Evolutionary conservation across 2,888 invertebrate genomes (phyloP).

Genomic region (Dasysyrphus tricinctus): DNA sequence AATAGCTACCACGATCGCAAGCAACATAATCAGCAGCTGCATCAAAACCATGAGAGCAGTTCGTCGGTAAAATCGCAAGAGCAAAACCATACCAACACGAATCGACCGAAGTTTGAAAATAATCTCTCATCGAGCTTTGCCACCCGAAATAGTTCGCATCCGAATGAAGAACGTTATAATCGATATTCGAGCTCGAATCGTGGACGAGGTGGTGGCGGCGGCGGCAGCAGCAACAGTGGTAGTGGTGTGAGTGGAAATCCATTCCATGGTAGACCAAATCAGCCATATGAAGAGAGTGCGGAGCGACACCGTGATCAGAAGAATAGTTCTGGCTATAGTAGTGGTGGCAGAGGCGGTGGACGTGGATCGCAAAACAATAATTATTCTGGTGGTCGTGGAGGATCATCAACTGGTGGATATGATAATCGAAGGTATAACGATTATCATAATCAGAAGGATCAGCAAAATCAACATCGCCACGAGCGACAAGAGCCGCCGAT

Average conservation of each 20-base stretch:
- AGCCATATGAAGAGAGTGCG: slow-evolving; percentile 57
- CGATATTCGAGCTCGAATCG: slow-evolving; percentile 59
- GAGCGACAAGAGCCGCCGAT: slow-evolving; percentile 25
- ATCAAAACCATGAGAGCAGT: slow-evolving; percentile 55
- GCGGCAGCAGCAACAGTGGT: slow-evolving; percentile 45
- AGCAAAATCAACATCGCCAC: slow-evolving; percentile 38
- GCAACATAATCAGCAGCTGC: background rate
- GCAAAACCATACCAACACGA: slow-evolving; percentile 46
- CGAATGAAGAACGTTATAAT: slow-evolving; percentile 57
- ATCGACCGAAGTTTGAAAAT: slow-evolving; percentile 81
- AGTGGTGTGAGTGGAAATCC: slow-evolving; percentile 55
- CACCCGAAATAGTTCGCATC: slow-evolving; percentile 70
- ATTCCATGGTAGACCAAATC: slow-evolving; percentile 59
- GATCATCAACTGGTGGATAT: slow-evolving; percentile 52
- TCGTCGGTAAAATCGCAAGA: slow-evolving; percentile 66
- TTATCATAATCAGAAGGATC: slow-evolving; percentile 48
- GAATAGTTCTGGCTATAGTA: slow-evolving; percentile 50
- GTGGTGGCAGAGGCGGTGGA: slow-evolving; percentile 69
- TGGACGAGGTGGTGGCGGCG: slow-evolving; percentile 62
- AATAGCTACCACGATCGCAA: slow-evolving; percentile 59
- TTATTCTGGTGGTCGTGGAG: slow-evolving; percentile 46
- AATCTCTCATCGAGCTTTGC: slow-evolving; percentile 83
- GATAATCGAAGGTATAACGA: slow-evolving; percentile 65
- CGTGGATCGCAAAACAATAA: slow-evolving; percentile 65
- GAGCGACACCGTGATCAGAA: slow-evolving; percentile 59